Evolutionary conservation across 2,113 vertebrate species (phyloP).

Genomic region (Pomatostomus ruficeps): DNA sequence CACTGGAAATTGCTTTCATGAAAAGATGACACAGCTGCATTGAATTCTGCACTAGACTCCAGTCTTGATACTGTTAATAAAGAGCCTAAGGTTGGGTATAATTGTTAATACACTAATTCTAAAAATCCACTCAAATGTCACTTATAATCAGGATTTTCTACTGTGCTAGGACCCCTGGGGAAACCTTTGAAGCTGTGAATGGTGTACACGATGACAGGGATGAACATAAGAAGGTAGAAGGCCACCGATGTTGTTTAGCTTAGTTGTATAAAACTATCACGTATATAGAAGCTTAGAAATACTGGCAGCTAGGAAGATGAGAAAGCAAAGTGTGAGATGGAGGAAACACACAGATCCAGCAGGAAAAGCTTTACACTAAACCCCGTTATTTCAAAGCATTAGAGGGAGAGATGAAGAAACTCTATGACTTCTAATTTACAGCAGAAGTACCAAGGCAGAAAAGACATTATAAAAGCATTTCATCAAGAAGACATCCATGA

Average conservation of each 20-base stretch:
- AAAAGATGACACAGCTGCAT: constrained; percentile 65
- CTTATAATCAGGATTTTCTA: constrained; percentile 82
- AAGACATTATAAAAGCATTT: constrained; percentile 71
- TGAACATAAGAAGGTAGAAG: constrained; percentile 68
- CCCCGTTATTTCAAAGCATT: constrained; percentile 45
- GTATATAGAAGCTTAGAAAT: constrained; percentile 58
- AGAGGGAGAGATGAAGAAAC: constrained; percentile 54
- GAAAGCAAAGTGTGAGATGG: constrained; percentile 47
- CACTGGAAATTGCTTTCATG: constrained; percentile 45
- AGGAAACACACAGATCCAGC: constrained; percentile 47
- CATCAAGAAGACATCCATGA: constrained; percentile 65
- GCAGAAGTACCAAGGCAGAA: constrained; percentile 61
- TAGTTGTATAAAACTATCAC: constrained; percentile 71
- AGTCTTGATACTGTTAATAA: constrained; percentile 77
- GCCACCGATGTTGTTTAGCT: constrained; percentile 58
- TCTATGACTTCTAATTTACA: constrained; percentile 69
- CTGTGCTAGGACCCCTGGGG: constrained; percentile 76
- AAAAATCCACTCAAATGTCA: constrained; percentile 82
- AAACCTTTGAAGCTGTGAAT: constrained; percentile 74
- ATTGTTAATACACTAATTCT: constrained; percentile 83
- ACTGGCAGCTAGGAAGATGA: constrained; percentile 62
- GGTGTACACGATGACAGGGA: constrained; percentile 66
- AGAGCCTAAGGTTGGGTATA: constrained; percentile 76
- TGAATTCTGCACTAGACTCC: constrained; percentile 56
- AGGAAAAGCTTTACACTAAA: constrained; percentile 61